Evolutionary conservation across 2,888 invertebrate species (phyloP), one percentile per base, ranked within the genome.

Genomic region (Parapristionchus giblindavisi): DNA sequence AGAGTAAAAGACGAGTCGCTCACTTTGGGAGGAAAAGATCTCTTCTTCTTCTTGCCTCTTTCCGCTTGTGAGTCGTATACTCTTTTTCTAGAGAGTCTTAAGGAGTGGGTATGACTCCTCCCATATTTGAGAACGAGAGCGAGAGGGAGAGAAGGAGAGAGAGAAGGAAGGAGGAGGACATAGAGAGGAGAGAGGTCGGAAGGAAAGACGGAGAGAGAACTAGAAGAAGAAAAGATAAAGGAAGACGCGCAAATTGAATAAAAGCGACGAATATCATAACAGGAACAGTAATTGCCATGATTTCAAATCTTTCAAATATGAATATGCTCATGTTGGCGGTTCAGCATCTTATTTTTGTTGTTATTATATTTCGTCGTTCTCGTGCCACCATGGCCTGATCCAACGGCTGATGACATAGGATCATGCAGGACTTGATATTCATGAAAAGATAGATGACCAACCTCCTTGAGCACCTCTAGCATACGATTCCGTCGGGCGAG

Each of bases 381-480:
- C n/a, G n/a, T n/a, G n/a, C n/a, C n/a, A n/a, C n/a, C n/a, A n/a
- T n/a, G n/a, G n/a, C n/a, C n/a, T n/a, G n/a, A n/a, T n/a, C n/a
- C n/a, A n/a, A n/a, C n/a, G n/a, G n/a, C n/a, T n/a, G n/a, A n/a
- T n/a, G n/a, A n/a, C n/a, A n/a, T n/a, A n/a, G n/a, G n/a, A n/a
- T n/a, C n/a, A 58, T 24, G 29, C 11, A 58, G 58, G 24, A 24
- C 48, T 48, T 21, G 48, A 48, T 48, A 48, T 11, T 48, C 48
- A 48, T 24, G 1, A 54, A 54, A 6, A 24, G 5, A 21, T 14
- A 2, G 1, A n/a, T 51, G 5, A n/a, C 54, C 36, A 5, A 71
- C 71, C 56, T 71, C 71, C 43, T 71, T 71, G 51, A 71, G 71
- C 38, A 51, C 71, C 58, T 71, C 71, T 71, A 71, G 58, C 71